Conservation (phyloP, 2,113 vertebrate species). For the Neogobius melanostomus region DNA sequence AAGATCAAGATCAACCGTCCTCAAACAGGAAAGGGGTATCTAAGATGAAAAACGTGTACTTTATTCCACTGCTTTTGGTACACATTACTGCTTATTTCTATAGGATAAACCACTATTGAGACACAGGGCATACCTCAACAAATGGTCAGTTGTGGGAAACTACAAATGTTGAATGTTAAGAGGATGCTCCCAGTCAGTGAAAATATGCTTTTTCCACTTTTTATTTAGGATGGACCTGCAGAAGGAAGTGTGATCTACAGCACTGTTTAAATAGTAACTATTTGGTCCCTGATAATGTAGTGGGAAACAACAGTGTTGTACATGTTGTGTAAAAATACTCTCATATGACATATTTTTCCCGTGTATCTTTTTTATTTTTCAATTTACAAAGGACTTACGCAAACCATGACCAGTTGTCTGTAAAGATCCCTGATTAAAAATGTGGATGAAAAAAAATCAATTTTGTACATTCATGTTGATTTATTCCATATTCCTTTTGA, state of each 20-base stretch:
- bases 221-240: background rate
- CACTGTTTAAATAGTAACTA: background rate
- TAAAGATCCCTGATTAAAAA: too few species aligned
- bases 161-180: background rate
- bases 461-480: too few species aligned
- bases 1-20: background rate
- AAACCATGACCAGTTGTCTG: too few species aligned
- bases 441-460: too few species aligned
- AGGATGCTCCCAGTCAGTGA: background rate
- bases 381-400: too few species aligned
- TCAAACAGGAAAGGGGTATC: background rate
- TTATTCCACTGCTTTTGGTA: background rate
- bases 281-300: background rate
- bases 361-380: too few species aligned
- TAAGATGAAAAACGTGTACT: background rate
- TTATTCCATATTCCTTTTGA: too few species aligned
- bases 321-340: too few species aligned
- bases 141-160: background rate
- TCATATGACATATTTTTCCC: too few species aligned
- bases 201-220: background rate
- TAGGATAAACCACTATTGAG: slow-evolving; percentile 13
- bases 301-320: too few species aligned
- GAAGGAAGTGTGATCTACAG: slow-evolving; percentile 25
- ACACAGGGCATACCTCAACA: background rate
- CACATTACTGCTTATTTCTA: background rate